Base-by-base conservation (phyloP, 1,140 invertebrate species). In the Drosophila varians region DNA sequence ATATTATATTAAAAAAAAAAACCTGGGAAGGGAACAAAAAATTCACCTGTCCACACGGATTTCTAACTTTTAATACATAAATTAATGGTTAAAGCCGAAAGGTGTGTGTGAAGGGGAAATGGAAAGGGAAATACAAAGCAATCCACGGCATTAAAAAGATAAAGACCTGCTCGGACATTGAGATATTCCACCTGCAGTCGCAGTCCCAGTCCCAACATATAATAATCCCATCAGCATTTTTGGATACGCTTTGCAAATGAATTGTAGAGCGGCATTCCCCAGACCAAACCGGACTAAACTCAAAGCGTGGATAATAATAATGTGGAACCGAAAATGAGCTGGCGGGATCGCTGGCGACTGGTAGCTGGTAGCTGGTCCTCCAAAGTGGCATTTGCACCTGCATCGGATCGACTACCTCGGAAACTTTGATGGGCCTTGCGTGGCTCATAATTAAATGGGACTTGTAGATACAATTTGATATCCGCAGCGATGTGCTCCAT, bases 141-240 rank as follows among this genome's bases (percentile, higher is more conserved):
- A 87, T 87, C 60, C 75, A 64, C 36, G 21, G 71, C 60, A 87
- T 87, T 82, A 74, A 88, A 82, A 75, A 80, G 77, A 87, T 77
- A 87, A 82, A 82, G 74, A 79, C 74, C 58, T 68, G 48, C 47
- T 28, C 45, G 57, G 40, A 7, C 55, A 74, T 74, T 72, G 69
- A 72, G 60, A 66, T 74, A 87, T 87, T 87, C 82, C 83, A 87
- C 82, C 82, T 87, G 82, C 82, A 86, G 76, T 76, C 48, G 48
- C 58, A 38, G 45, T 46, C 54, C 28, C 58, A 38, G 45, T 46
- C 54, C 28, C 83, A 87, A 82, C 82, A 74, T 87, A 87, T 87
- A 87, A 87, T 87, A 87, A 87, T 87, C 82, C 82, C 82, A 87
- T 87, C 82, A 87, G 80, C 82, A 87, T 87, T 87, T 87, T 87